These are phyloP conservation scores for Otis tarda DNA, from an alignment of 2,113 vertebrate species.

Conservation along the genomic window DNA sequence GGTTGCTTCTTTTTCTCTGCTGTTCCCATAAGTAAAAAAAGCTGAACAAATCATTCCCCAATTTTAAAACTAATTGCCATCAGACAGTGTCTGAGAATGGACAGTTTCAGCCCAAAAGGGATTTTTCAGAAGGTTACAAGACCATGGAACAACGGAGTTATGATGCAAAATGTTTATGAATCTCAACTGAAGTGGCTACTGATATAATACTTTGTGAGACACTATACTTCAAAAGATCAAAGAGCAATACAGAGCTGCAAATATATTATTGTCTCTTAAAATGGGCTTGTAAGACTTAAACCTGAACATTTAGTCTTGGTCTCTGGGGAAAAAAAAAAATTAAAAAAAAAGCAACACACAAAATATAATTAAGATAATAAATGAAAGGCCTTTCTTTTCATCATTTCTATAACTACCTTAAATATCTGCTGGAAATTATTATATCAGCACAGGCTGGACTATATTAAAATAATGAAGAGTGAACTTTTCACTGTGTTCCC, in stretches of 20 bases:
- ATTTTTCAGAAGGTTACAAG: constrained; percentile 2
- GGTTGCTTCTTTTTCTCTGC: not conserved
- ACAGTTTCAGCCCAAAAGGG: not conserved
- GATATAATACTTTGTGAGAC: not conserved
- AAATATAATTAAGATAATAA: constrained; percentile 65
- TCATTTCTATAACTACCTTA: constrained; percentile 53
- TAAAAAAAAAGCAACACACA: not conserved
- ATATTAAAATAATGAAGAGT: constrained; percentile 66
- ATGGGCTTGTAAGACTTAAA: constrained; percentile 32
- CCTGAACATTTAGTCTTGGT: not conserved
- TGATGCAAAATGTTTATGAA: constrained; percentile 17
- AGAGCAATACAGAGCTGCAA: constrained; percentile 1
- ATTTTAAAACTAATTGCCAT: not conserved
- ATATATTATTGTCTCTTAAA: constrained; percentile 38
- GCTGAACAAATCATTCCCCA: not conserved
- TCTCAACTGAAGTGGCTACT: constrained; percentile 1
- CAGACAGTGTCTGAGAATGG: not conserved
- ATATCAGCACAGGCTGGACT: constrained; percentile 41
- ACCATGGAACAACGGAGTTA: not conserved
- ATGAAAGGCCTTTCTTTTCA: constrained; percentile 64
- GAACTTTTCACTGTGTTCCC: constrained; percentile 58
- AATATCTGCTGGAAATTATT: constrained; percentile 60
- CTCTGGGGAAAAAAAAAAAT: not conserved
- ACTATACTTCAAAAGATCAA: constrained; percentile 43
- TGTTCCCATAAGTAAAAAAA: not conserved